Evolutionary conservation across 2,113 vertebrate genomes (phyloP).

Genomic region (Scalopus aquaticus): DNA sequence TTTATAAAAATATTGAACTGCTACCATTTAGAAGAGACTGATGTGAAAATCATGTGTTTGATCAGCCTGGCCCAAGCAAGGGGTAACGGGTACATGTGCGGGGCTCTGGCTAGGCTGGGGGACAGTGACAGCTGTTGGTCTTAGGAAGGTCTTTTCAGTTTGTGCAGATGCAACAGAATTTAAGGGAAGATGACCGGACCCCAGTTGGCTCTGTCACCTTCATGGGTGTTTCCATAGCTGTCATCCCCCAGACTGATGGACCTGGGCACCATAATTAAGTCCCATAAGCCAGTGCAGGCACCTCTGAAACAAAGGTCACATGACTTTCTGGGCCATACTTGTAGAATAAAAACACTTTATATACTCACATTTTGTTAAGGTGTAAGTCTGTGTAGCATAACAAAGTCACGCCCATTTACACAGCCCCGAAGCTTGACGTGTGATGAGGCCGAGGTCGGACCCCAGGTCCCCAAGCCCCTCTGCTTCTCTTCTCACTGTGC

Average conservation of each 20-base stretch:
- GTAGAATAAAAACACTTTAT: constrained; percentile 12
- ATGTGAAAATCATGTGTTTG: neutral
- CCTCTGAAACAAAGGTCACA: constrained; percentile 19
- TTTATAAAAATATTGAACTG: neutral
- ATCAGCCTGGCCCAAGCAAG: neutral
- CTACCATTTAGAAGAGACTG: neutral
- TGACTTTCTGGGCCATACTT: neutral
- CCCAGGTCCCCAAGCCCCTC: neutral
- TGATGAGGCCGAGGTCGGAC: neutral
- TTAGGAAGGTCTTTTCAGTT: neutral
- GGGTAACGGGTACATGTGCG: neutral
- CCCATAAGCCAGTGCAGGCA: neutral
- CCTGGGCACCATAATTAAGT: too few relatives aligned
- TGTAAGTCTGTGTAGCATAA: neutral
- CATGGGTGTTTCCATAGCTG: too few relatives aligned
- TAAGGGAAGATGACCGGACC: neutral
- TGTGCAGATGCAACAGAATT: neutral
- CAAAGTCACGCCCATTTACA: neutral
- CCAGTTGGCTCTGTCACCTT: neutral
- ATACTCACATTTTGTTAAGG: neutral
- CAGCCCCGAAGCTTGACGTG: fast-evolving
- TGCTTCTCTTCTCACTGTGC: neutral
- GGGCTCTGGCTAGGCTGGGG: neutral
- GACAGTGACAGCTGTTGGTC: neutral
- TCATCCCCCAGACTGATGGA: too few relatives aligned